Evolutionary conservation across 1,140 invertebrate species (phyloP).

Genomic region (Drosophila auraria): DNA sequence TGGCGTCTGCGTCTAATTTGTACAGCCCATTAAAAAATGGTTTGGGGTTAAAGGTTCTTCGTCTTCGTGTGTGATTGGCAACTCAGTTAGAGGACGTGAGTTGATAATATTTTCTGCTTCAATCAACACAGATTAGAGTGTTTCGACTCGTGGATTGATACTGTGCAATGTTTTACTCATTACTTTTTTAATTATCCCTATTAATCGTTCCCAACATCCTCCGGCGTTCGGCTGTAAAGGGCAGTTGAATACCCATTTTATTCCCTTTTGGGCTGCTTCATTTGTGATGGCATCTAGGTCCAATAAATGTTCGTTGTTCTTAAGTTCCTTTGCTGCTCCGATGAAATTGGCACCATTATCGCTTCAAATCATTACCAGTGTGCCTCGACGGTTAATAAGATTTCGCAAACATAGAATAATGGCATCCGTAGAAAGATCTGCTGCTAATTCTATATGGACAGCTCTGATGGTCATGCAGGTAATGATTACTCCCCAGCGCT

Average conservation of each 20-base stretch:
- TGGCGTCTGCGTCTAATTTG: background rate
- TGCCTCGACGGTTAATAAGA: too few relatives aligned
- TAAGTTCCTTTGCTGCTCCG: background rate
- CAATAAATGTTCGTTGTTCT: background rate
- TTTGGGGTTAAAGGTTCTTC: background rate
- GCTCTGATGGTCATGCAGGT: background rate
- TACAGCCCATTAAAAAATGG: slow-evolving; percentile 2
- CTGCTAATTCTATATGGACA: background rate
- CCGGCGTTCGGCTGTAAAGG: slow-evolving; percentile 2
- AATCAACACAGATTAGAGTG: background rate
- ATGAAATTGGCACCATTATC: background rate
- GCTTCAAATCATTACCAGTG: too few relatives aligned
- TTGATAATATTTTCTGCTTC: background rate
- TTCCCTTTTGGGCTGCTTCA: background rate
- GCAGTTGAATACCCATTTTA: background rate
- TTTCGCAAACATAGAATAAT: too few relatives aligned
- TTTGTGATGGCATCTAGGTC: background rate
- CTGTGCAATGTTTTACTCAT: too few relatives aligned
- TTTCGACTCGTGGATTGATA: background rate
- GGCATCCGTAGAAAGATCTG: background rate
- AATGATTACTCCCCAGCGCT: background rate
- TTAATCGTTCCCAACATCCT: background rate
- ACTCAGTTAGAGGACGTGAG: background rate
- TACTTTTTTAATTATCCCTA: too few relatives aligned
- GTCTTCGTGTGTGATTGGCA: background rate